Percentiles rank a stretch among this genome's conserved stretches.
Conservation (phyloP, 2,797 vertebrate genomes). For the Choloepus didactylus region DNA sequence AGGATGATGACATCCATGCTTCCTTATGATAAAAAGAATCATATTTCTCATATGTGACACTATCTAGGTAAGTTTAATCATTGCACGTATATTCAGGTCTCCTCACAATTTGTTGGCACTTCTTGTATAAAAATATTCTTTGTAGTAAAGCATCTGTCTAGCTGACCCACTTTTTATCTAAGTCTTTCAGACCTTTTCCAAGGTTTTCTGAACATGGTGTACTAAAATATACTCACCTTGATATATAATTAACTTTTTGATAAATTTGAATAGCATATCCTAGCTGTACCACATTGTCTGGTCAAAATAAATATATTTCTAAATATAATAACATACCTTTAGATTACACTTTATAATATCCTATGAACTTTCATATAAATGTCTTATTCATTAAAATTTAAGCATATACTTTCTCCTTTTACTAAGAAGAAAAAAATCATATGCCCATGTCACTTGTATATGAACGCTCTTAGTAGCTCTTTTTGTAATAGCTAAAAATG, state of each 20-base stretch:
- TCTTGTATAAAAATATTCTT: background rate
- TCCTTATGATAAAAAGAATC: background rate
- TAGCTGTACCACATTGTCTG: background rate
- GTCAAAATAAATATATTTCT: conserved; percentile 3
- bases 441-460: background rate
- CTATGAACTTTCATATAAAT: background rate
- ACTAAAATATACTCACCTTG: background rate
- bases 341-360: background rate
- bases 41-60: background rate
- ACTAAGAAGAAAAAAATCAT: background rate
- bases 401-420: background rate
- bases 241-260: background rate
- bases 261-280: background rate
- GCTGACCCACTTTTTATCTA: background rate
- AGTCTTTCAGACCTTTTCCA: background rate
- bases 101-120: background rate
- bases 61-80: background rate
- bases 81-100: background rate
- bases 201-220: background rate
- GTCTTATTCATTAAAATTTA: background rate
- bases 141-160: background rate
- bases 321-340: background rate
- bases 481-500: background rate
- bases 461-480: background rate
- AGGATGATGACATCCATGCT: background rate